Evolutionary conservation across 1,140 invertebrate species (phyloP), one percentile per base, ranked within the genome.

Genomic region (Scylla paramamosain): DNA sequence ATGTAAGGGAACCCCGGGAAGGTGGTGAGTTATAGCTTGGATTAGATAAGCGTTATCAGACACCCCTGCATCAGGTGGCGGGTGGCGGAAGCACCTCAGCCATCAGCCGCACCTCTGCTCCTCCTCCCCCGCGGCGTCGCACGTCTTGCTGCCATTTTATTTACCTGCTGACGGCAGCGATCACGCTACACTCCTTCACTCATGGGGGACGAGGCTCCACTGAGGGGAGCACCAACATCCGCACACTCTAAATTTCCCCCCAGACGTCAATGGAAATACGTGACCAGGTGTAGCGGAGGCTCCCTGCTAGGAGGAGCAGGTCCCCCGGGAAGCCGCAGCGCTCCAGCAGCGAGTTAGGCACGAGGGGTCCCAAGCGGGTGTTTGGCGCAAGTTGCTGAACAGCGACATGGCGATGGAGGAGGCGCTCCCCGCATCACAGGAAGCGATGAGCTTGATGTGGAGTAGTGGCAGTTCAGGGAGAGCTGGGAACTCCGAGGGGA

Each of bases 1-100:
- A 7, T 91, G 89, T 91, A 91, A 91, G 28, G n/a, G 4, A 91
- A 91, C 32, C 89, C 89, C 46, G 29, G n/a, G 59, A 91, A 29
- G 89, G 46, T 91, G 59, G 46, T 28, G 46, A 91, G 89, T 91
- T 91, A 91, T 91, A 59, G 89, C n/a, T 91, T 77, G 67, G 67
- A 77, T 77, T 77, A 77, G 67, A 77, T 77, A 77, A 77, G 67
- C 4, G 67, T 77, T 77, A 77, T 77, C 67, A 77, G 67, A 59
- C 67, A 77, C 67, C 67, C 67, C 67, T 77, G 67, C 67, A 77
- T 77, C 67, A 77, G 67, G 67, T 77, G 67, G 67, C 67, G 67
- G 25, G 20, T 25, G 67, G 67, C 67, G 67, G 67, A 77, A 77
- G 67, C 67, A n/a, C 67, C 67, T 77, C 67, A 77, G 20, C 67